Conservation (phyloP, 2,113 vertebrate genomes). For the Dromas ardeola region DNA sequence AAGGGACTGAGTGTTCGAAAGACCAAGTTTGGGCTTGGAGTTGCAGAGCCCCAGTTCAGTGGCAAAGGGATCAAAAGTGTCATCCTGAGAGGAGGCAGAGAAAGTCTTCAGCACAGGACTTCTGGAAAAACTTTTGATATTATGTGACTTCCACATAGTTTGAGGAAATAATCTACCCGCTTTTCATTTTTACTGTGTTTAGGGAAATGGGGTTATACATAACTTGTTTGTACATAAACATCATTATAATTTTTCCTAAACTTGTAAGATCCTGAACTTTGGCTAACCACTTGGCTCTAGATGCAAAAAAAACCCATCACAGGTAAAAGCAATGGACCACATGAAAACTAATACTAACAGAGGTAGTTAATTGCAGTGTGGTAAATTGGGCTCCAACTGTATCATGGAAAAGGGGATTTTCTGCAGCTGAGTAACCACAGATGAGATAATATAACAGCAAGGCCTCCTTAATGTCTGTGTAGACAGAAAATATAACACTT, state of each 20-base stretch:
- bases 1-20: background rate
- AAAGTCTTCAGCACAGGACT: background rate
- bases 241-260: background rate
- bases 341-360: background rate
- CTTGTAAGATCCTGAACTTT: slow-evolving; percentile 27
- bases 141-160: background rate
- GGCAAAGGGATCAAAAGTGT: background rate
- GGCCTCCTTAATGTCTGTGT: background rate
- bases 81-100: background rate
- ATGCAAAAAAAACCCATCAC: background rate
- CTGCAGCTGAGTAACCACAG: background rate
- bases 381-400: background rate
- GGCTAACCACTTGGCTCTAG: background rate
- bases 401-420: slow-evolving; percentile 15
- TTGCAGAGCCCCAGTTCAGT: background rate
- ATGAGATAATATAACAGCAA: background rate
- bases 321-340: background rate
- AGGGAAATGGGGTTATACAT: background rate
- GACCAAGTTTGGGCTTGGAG: background rate
- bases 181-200: background rate
- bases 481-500: background rate
- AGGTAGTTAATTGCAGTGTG: background rate
- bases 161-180: background rate
- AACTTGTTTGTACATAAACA: slow-evolving; percentile 2
- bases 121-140: background rate